Evolutionary conservation across 2,888 invertebrate species (phyloP), one percentile per base, ranked within the genome.

Genomic region (Limenitis arthemis): DNA sequence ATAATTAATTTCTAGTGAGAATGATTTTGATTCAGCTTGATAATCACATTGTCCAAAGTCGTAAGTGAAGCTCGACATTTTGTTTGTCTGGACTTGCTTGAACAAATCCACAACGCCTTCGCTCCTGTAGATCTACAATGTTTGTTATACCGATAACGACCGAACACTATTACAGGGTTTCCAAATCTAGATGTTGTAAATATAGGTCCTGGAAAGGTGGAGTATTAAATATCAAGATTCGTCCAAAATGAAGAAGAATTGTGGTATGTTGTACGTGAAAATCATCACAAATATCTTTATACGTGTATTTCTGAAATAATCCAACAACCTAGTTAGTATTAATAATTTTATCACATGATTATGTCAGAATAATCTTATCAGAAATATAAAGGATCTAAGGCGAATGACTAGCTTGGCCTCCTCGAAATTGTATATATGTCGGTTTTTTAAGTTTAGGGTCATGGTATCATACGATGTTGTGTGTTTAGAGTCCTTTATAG

Each of bases 51-150:
- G 0, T 64, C 47, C 8, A 58, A 4, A 0, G 73, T 72, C 8
- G 62, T 59, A 7, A 75, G 58, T 1, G 63, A 58, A 1, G 73
- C 71, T 29, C 65, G 61, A 51, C 75, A 75, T 1, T 65, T 65
- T 1, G 53, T 43, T 20, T 20, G 20, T 20, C 20, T 20, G 20
- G 20, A 20, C 39, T 38, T 52, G 36, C 61, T 64, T n/a, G 53
- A 58, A 39, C 70, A 72, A 5, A 70, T 60, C 78, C 77, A 76
- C 12, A 56, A 62, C 7, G 59, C 55, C 33, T 61, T 58, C 0
- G 66, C 61, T 0, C 67, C 67, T 11, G 52, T 65, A 41, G 68
- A 68, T 32, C 70, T 65, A 47, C 67, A 71, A 29, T 69, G 60
- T 39, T 61, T 69, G 52, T 76, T 69, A 51, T 61, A 79, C 12